Evolutionary conservation across 2,797 vertebrate species (phyloP).

Genomic region (Clarias pachynema): DNA sequence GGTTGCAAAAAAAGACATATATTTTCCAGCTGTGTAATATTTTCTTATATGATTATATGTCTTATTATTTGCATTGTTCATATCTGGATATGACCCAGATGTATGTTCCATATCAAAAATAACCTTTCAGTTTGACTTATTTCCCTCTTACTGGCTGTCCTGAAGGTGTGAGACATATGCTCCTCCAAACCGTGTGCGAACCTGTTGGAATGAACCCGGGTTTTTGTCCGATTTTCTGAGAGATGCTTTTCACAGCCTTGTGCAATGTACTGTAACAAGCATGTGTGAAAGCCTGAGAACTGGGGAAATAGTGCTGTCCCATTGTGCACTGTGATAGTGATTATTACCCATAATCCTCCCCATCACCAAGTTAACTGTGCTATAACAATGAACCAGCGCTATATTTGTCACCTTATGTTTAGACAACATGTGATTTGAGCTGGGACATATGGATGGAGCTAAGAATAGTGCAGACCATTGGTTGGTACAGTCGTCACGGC

Average conservation of each 20-base stretch:
- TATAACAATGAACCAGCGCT: neutral
- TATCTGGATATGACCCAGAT: neutral
- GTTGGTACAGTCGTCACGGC: neutral
- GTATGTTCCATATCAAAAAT: neutral
- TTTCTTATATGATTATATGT: neutral
- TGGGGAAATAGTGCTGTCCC: slow-evolving; percentile 16
- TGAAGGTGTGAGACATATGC: neutral
- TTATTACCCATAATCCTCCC: neutral
- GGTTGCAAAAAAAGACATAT: neutral
- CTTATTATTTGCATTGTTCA: neutral
- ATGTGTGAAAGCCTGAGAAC: slow-evolving; percentile 57
- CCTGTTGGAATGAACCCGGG: slow-evolving; percentile 7
- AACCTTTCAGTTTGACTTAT: neutral
- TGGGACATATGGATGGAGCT: neutral
- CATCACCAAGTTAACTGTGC: neutral
- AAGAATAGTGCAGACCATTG: neutral
- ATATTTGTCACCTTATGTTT: neutral
- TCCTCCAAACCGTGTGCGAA: neutral
- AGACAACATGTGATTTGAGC: neutral
- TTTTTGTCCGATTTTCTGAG: neutral
- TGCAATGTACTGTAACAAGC: slow-evolving; percentile 60
- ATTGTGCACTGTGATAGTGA: neutral
- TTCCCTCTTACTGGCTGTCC: neutral
- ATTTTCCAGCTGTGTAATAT: slow-evolving; percentile 5
- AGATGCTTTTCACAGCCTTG: slow-evolving; percentile 30